Evolutionary conservation across 2,888 invertebrate species (phyloP).

Genomic region (Blera fallax): DNA sequence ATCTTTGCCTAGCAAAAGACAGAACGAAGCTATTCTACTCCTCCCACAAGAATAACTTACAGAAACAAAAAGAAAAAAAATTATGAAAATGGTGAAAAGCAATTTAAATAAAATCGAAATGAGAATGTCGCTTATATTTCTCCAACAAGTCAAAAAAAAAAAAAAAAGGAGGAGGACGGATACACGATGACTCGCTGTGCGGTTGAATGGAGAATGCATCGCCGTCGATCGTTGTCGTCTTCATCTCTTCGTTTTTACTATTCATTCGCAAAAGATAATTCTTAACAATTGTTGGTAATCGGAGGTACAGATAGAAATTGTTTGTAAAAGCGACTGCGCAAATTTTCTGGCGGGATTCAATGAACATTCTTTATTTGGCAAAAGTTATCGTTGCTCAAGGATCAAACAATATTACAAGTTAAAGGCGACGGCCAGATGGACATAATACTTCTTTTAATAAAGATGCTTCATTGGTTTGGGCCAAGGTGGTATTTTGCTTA

Average conservation of each 20-base stretch:
- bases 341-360: slow-evolving; percentile 1
- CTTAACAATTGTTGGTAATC: not conserved
- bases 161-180: not conserved
- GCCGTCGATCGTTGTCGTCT: not conserved
- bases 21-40: not conserved
- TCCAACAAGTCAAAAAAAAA: too few relatives aligned
- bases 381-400: not conserved
- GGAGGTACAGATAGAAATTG: not conserved
- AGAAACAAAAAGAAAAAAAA: not conserved
- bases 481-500: not conserved
- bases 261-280: slow-evolving; percentile 1
- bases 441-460: not conserved
- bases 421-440: not conserved
- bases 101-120: slow-evolving; percentile 4
- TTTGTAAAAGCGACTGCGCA: not conserved
- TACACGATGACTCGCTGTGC: not conserved
- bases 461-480: not conserved
- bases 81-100: not conserved
- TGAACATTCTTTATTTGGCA: slow-evolving; percentile 28
- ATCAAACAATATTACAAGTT: slow-evolving; percentile 6
- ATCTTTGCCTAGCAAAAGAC: not conserved
- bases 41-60: not conserved
- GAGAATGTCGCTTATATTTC: not conserved
- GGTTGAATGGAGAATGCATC: not conserved
- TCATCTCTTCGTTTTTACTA: not conserved